These are phyloP conservation scores for Scophthalmus maximus DNA, from an alignment of 2,113 vertebrate genomes.

Conservation along the genomic window DNA sequence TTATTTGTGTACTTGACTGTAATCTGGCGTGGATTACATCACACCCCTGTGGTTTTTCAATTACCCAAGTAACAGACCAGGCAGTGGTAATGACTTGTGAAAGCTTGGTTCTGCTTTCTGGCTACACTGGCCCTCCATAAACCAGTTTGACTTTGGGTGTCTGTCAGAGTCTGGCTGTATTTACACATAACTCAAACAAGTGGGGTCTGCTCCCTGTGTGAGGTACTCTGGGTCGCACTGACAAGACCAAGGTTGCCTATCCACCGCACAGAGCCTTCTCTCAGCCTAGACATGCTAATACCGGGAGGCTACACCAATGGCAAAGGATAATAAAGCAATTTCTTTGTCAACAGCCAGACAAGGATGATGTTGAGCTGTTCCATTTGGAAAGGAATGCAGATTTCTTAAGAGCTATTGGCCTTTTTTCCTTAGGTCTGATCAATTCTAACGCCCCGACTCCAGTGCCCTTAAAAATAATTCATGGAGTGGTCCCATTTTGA, in stretches of 20 bases:
- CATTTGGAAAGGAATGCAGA: slow-evolving; percentile 49
- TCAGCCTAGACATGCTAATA: slow-evolving; percentile 45
- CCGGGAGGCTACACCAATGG: slow-evolving; percentile 45
- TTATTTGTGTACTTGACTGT: slow-evolving; percentile 64
- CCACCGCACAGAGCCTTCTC: slow-evolving; percentile 7
- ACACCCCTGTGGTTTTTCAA: slow-evolving; percentile 70
- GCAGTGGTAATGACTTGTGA: slow-evolving; percentile 75
- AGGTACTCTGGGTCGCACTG: slow-evolving; percentile 62
- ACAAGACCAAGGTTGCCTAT: slow-evolving; percentile 65
- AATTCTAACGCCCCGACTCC: slow-evolving; percentile 44
- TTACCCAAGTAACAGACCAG: slow-evolving; percentile 64
- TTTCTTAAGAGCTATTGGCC: slow-evolving; percentile 40
- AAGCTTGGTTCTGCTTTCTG: slow-evolving; percentile 68
- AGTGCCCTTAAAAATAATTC: slow-evolving; percentile 63
- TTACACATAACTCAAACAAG: slow-evolving; percentile 76
- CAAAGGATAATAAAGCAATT: slow-evolving; percentile 54
- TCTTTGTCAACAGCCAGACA: slow-evolving; percentile 54
- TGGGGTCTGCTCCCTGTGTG: slow-evolving; percentile 70
- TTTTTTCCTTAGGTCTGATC: slow-evolving; percentile 49
- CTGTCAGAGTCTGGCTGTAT: slow-evolving; percentile 75
- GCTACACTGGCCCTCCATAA: slow-evolving; percentile 60
- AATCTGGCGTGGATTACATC: slow-evolving; percentile 71
- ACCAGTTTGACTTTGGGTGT: slow-evolving; percentile 80
- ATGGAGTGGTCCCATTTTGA: slow-evolving; percentile 81
- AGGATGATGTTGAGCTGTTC: slow-evolving; percentile 41